phyloP scores from a whole-genome alignment of 2,113 vertebrate genomes.

The Gymnorhina tibicen region DNA sequence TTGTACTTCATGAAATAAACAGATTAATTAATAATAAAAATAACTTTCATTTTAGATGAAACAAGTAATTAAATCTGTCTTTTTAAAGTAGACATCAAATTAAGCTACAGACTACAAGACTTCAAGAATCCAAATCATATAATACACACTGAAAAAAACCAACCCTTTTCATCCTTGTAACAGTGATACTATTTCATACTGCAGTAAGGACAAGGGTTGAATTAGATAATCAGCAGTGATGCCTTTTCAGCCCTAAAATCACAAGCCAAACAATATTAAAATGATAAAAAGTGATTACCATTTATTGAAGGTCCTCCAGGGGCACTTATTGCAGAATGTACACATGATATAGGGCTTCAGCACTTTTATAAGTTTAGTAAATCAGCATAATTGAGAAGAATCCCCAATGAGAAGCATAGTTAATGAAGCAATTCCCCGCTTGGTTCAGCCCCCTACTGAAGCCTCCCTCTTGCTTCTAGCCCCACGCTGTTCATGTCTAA shows the following conservation, averaged over 20 bases:
- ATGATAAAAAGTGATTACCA: background rate
- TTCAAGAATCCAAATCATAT: background rate
- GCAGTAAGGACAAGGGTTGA: background rate
- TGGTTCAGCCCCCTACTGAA: background rate
- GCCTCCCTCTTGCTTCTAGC: background rate
- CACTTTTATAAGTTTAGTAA: background rate
- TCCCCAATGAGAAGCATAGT: background rate
- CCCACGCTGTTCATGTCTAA: background rate
- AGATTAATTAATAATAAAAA: background rate
- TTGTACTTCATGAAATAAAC: background rate
- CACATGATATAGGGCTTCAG: background rate
- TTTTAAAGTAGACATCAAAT: background rate
- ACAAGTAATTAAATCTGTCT: background rate
- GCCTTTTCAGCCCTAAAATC: background rate
- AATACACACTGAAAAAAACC: background rate
- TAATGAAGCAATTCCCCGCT: background rate
- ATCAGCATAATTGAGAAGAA: background rate
- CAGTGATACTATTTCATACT: background rate
- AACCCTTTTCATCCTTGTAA: background rate
- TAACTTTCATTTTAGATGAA: background rate
- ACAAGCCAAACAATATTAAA: background rate
- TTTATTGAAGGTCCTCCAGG: background rate
- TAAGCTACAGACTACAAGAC: background rate
- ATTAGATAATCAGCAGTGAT: background rate
- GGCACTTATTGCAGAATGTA: background rate